Conservation (phyloP, 92 coral and sea anemone genomes). For the Umimayanthus chanpuru region DNA sequence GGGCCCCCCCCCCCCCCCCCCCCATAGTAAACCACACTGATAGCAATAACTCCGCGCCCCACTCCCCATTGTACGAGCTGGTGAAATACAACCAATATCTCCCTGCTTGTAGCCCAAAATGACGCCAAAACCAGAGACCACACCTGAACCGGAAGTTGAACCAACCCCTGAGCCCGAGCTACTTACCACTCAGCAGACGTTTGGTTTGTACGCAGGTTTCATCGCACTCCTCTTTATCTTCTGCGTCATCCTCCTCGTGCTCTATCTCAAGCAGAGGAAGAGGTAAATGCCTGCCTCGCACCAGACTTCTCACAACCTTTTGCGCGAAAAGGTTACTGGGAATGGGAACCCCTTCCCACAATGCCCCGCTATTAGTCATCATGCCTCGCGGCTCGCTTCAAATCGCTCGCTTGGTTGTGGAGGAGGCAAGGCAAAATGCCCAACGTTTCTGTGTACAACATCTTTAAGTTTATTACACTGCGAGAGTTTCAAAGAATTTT, state of each 20-base stretch:
- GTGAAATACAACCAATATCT: too few relatives aligned
- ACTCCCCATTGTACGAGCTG: not conserved
- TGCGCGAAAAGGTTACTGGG: too few relatives aligned
- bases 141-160: slow-evolving; percentile 12
- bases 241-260: slow-evolving; percentile 35
- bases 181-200: slow-evolving; percentile 25
- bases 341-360: too few relatives aligned
- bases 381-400: too few relatives aligned
- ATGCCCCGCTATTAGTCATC: too few relatives aligned
- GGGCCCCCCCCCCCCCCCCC: too few relatives aligned
- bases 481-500: too few relatives aligned
- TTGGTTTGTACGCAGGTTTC: slow-evolving; percentile 34
- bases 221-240: slow-evolving; percentile 35
- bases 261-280: slow-evolving; percentile 31
- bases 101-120: not conserved
- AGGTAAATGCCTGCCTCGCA: not conserved
- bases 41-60: not conserved
- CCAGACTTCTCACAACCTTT: not conserved
- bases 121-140: slow-evolving; percentile 19
- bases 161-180: slow-evolving; percentile 37
- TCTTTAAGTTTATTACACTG: too few relatives aligned
- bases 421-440: too few relatives aligned
- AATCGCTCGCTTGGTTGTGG: too few relatives aligned
- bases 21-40: too few relatives aligned
- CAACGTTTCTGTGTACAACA: too few relatives aligned